A percentile compares a stretch with the other conserved stretches of the same genome.
These are phyloP conservation scores for Ormyrus thymus DNA, from an alignment of 2,888 invertebrate genomes.

Conservation along the genomic window DNA sequence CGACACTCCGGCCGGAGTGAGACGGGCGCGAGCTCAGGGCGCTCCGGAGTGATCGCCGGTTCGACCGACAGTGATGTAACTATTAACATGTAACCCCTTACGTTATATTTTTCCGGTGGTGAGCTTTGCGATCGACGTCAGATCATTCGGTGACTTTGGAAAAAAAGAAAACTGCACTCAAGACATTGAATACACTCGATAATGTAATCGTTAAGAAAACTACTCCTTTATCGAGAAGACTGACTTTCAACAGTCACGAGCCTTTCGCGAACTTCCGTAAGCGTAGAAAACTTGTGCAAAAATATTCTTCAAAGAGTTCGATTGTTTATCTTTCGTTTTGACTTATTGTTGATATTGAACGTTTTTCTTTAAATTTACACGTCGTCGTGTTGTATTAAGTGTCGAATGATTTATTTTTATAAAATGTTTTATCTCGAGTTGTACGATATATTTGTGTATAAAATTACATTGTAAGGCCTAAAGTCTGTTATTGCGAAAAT, in stretches of 20 bases:
- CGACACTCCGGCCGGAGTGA: conserved; percentile 22
- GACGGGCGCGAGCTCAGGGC: conserved; percentile 10
- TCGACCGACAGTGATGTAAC: conserved; percentile 72
- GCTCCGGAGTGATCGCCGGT: conserved; percentile 57
- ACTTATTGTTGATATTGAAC: background rate
- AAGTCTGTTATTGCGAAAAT: conserved; percentile 26
- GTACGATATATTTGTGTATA: conserved; percentile 4
- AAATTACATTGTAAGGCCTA: conserved; percentile 27
- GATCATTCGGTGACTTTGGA: conserved; percentile 11
- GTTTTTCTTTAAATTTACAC: background rate
- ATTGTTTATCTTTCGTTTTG: background rate
- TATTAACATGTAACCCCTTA: conserved; percentile 73
- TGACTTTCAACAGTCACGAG: conserved; percentile 38
- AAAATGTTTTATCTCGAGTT: conserved; percentile 19
- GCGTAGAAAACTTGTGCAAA: conserved; percentile 5
- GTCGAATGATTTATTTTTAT: conserved; percentile 12
- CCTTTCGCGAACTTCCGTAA: conserved; percentile 28
- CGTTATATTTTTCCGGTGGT: conserved; percentile 73
- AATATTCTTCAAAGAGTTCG: background rate
- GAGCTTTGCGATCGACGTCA: conserved; percentile 57
- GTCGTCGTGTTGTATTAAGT: conserved; percentile 5
- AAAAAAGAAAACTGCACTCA: background rate
- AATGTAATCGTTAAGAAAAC: conserved; percentile 15
- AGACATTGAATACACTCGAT: conserved; percentile 22
- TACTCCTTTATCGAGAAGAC: conserved; percentile 33